Base-by-base conservation (phyloP, 2,113 vertebrate species). In the Anolis sagrei region DNA sequence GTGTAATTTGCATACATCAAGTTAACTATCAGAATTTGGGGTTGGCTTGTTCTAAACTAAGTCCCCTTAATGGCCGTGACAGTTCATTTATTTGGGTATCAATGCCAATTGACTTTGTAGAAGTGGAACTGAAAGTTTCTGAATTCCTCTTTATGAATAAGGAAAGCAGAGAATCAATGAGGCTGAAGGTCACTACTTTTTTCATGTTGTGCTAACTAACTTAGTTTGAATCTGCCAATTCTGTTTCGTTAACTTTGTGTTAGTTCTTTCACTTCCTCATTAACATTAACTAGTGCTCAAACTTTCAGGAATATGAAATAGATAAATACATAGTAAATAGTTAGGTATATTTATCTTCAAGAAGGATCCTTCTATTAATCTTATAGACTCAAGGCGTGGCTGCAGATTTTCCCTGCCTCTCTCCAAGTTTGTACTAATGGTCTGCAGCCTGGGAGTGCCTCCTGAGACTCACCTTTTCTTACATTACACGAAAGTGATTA, bases 401-500 rank as follows among this genome's bases (percentile, higher is more conserved):
- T 61, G 23, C 18, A 61, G n/a, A 13, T 23, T 78, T 62, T 78
- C 54, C 21, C n/a, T 78, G 51, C 0, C 11, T 25, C 1, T 90
- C 93, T 88, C 81, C 76, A 82, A 89, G 34, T 87, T 89, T 88
- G 87, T 18, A 81, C 49, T 87, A 68, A 48, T 32, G 7, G 51
- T 80, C 6, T 79, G 77, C 58, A 82, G 75, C 88, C 27, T 23
- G 68, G 76, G 21, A 81, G 29, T 64, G 61, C 54, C 88, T 93
- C 88, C 4, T 44, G 91, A 89, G 87, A 84, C 34, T n/a, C 2
- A 34, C 75, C 51, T 83, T 90, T 36, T 89, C 90, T 88, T 72
- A 82, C 64, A 54, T 79, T 88, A 49, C 82, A 64, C 88, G 82
- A 85, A 87, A 83, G 85, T 83, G 34, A 48, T 54, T 92, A 93